Percentiles rank a stretch among this genome's conserved stretches.
Conservation (phyloP, 2,888 invertebrate genomes). For the Acanthacorydalis orientalis region DNA sequence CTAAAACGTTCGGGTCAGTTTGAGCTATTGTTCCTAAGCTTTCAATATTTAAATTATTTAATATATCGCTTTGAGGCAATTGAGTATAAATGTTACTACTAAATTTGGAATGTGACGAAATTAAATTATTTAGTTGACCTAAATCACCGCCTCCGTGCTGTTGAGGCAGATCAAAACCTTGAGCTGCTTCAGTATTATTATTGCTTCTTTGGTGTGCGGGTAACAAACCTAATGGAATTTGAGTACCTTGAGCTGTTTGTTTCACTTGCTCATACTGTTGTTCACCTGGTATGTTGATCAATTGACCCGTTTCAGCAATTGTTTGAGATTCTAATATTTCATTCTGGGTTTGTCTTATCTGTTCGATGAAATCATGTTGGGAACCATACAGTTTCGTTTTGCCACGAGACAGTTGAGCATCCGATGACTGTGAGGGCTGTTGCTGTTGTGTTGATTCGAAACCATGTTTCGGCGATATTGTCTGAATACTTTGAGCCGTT, state of each 20-base stretch:
- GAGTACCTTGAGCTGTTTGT: too few species aligned
- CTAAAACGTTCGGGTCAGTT: neutral
- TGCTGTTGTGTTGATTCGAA: too few species aligned
- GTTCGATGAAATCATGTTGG: constrained; percentile 3
- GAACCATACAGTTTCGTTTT: neutral
- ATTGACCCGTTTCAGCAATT: too few species aligned
- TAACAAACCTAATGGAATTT: too few species aligned
- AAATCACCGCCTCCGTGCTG: too few species aligned
- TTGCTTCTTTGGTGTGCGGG: too few species aligned
- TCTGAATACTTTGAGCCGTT: neutral
- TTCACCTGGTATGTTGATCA: too few species aligned
- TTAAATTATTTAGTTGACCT: too few species aligned
- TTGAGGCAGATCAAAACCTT: too few species aligned
- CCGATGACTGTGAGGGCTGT: neutral
- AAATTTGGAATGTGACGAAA: constrained; percentile 11
- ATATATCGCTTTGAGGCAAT: constrained; percentile 2
- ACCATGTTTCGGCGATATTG: neutral
- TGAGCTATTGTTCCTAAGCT: neutral
- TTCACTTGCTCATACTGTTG: too few species aligned
- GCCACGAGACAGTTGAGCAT: neutral
- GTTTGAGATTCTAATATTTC: neutral
- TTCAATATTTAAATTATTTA: neutral
- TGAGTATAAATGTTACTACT: constrained; percentile 5
- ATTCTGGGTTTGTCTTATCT: neutral
- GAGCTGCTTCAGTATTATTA: too few species aligned